Evolutionary conservation across 2,797 vertebrate species (phyloP).

Genomic region (Myotis myotis): DNA sequence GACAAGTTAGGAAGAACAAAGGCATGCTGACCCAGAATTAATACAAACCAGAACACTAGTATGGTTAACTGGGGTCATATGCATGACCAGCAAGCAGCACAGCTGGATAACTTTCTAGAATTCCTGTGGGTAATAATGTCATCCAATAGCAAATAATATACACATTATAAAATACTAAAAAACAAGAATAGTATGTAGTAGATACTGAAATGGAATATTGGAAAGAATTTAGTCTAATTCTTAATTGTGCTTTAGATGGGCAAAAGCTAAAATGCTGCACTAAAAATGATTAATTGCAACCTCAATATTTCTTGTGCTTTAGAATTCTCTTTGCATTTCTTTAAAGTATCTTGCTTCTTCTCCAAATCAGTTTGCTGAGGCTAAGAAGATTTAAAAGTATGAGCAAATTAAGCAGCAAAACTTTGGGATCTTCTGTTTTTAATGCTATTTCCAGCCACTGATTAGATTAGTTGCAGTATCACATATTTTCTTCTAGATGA

Average conservation of each 20-base stretch:
- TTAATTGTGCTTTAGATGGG: conserved; percentile 68
- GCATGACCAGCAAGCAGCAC: conserved; percentile 35
- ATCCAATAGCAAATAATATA: conserved; percentile 34
- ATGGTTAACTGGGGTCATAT: neutral
- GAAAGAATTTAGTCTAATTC: conserved; percentile 50
- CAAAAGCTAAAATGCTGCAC: conserved; percentile 38
- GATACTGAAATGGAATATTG: conserved; percentile 29
- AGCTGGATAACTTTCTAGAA: conserved; percentile 38
- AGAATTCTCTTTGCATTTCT: conserved; percentile 28
- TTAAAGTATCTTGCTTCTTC: neutral
- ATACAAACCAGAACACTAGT: conserved; percentile 22
- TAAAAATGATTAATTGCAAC: conserved; percentile 1
- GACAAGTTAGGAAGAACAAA: conserved; percentile 44
- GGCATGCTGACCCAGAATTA: conserved; percentile 57
- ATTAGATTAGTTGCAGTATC: neutral
- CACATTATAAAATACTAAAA: neutral
- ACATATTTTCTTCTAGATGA: conserved; percentile 1
- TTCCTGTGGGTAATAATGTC: conserved; percentile 50
- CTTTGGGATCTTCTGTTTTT: neutral
- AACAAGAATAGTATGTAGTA: conserved; percentile 1
- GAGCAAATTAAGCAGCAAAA: conserved; percentile 47
- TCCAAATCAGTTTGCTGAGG: conserved; percentile 18
- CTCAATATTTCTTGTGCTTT: conserved; percentile 64
- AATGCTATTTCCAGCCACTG: neutral
- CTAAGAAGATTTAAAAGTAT: conserved; percentile 45